Conservation (phyloP, 2,797 vertebrate genomes). For the Moxostoma hubbsi region DNA sequence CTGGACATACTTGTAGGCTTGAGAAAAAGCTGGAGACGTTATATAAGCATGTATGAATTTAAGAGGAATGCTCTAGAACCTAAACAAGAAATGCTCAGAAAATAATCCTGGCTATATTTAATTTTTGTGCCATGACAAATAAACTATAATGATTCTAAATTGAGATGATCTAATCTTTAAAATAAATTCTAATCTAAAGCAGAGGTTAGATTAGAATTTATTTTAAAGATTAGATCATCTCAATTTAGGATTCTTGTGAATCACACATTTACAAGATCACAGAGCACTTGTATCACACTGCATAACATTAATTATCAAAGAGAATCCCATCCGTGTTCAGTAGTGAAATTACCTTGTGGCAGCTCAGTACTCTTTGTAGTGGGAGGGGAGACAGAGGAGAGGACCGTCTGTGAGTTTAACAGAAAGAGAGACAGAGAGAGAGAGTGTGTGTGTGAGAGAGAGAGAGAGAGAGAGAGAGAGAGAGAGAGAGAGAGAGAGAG, state of each 20-base stretch:
- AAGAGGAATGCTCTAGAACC: slow-evolving; percentile 1
- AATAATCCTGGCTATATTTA: neutral
- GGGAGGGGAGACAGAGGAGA: slow-evolving; percentile 50
- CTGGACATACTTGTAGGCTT: neutral
- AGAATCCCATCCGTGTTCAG: slow-evolving; percentile 20
- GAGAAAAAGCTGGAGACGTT: too few species aligned
- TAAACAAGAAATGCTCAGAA: neutral
- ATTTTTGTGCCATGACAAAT: neutral
- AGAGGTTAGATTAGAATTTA: too few species aligned
- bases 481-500: too few species aligned
- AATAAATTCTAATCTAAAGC: neutral
- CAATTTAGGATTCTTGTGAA: too few species aligned
- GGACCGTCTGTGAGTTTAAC: slow-evolving; percentile 14
- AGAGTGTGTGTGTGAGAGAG: too few species aligned
- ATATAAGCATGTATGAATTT: too few species aligned
- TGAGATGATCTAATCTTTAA: neutral
- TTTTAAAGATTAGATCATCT: too few species aligned
- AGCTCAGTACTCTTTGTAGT: slow-evolving; percentile 37
- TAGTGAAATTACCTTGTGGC: slow-evolving; percentile 47
- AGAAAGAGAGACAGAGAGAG: slow-evolving; percentile 6
- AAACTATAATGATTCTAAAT: neutral
- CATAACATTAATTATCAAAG: slow-evolving; percentile 23
- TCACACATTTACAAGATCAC: neutral
- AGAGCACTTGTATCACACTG: neutral
- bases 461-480: too few species aligned